Percentiles rank a stretch among this genome's conserved stretches.
phyloP scores from a whole-genome alignment of 2,888 invertebrate species.

The Sesia apiformis region DNA sequence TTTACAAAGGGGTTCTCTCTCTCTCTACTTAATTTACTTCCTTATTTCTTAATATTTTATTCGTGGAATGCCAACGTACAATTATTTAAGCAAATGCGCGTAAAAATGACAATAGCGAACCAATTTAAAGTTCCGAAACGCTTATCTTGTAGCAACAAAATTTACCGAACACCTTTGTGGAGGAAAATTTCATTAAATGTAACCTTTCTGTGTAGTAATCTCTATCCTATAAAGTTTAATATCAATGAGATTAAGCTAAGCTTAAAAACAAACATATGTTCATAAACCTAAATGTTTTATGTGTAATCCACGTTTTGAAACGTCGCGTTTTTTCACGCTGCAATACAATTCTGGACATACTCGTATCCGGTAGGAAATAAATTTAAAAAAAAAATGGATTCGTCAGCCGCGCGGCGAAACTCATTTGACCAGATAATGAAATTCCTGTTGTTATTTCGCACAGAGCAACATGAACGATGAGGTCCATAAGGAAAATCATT shows the following conservation, averaged over 20 bases:
- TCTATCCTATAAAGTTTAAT: not conserved
- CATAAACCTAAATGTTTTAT: too few species aligned
- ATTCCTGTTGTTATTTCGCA: constrained; percentile 40
- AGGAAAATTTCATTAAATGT: not conserved
- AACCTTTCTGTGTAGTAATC: not conserved
- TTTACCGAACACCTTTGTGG: not conserved
- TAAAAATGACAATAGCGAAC: not conserved
- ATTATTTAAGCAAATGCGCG: not conserved
- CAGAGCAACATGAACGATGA: constrained; percentile 11
- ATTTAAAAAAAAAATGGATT: constrained; percentile 15
- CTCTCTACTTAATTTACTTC: too few species aligned
- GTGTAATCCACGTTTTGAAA: not conserved
- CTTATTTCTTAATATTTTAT: constrained; percentile 11
- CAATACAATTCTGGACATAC: not conserved
- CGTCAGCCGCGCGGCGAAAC: constrained; percentile 25
- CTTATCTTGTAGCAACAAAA: not conserved
- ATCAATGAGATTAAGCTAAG: not conserved
- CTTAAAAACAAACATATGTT: not conserved
- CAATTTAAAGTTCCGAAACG: constrained; percentile 8
- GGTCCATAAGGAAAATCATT: constrained; percentile 21
- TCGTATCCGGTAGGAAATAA: not conserved
- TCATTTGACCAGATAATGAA: constrained; percentile 57
- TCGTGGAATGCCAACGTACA: constrained; percentile 1
- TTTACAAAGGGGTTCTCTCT: too few species aligned
- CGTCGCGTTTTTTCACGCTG: not conserved